Percentiles rank a stretch among this genome's conserved stretches.
These are phyloP conservation scores for Oenanthe oenanthe DNA, from an alignment of 2,113 vertebrate genomes.

Conservation along the genomic window DNA sequence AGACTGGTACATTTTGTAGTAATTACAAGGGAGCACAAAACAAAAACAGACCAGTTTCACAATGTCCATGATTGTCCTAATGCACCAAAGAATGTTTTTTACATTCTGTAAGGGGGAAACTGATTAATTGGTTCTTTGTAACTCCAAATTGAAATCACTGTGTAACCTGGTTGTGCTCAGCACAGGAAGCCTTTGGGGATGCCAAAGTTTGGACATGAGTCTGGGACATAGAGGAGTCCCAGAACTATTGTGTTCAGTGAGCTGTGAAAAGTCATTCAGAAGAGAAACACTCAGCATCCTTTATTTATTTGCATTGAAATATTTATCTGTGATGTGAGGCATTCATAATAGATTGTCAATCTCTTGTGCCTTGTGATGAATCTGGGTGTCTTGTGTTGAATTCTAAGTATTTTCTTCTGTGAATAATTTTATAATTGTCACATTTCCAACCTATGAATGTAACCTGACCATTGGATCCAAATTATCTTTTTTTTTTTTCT, in stretches of 20 bases:
- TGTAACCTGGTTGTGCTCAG: slow-evolving; percentile 75
- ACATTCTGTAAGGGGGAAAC: slow-evolving; percentile 65
- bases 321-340: slow-evolving; percentile 94
- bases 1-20: slow-evolving; percentile 74
- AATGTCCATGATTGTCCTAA: slow-evolving; percentile 62
- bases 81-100: slow-evolving; percentile 73
- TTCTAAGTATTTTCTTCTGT: slow-evolving; percentile 77
- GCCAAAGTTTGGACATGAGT: slow-evolving; percentile 75
- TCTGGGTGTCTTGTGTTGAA: slow-evolving; percentile 79
- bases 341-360: slow-evolving; percentile 95
- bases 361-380: slow-evolving; percentile 83
- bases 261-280: slow-evolving; percentile 90
- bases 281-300: slow-evolving; percentile 91
- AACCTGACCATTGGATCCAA: not conserved
- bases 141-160: slow-evolving; percentile 75
- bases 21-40: slow-evolving; percentile 82
- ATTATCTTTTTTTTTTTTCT: slow-evolving; percentile 44
- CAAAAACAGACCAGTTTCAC: slow-evolving; percentile 58
- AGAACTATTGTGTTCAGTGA: slow-evolving; percentile 84
- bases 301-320: slow-evolving; percentile 99
- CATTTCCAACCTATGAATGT: slow-evolving; percentile 74
- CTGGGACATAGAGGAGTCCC: slow-evolving; percentile 72
- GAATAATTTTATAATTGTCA: slow-evolving; percentile 84
- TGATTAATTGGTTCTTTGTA: slow-evolving; percentile 86
- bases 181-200: slow-evolving; percentile 60